Base-by-base conservation (phyloP, 2,888 invertebrate species). In the Cancer borealis region DNA sequence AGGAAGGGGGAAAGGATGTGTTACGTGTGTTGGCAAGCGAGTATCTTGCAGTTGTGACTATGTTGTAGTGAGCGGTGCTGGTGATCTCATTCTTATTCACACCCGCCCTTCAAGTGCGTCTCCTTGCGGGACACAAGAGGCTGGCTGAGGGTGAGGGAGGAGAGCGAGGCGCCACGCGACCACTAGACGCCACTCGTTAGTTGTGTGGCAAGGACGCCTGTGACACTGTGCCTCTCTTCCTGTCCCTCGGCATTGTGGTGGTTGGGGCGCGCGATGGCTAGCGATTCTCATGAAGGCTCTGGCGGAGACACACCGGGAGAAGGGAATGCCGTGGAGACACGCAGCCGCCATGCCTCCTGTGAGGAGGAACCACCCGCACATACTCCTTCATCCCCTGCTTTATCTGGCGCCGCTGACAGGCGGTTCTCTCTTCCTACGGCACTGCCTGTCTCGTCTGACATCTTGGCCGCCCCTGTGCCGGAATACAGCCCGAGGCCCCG, bases 61-160 rank as follows among this genome's bases (percentile, higher is more conserved):
- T 73, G n/a, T 73, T 73, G 2, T 21, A 26, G 73, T n/a, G 26
- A n/a, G 6, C 26, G 60, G 4, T 21, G 60, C 60, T 60, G 60
- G 60, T 84, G 8, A 84, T 84, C 84, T 84, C 84, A 84, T 84
- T 84, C 84, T 14, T 84, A 10, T 39, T 84, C 84, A 84, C 84
- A 17, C 39, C 26, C 14, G 39, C 84, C 84, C 14, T 39, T n/a
- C 84, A 30, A 14, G 39, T 39, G 12, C 84, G 30, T 39, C 30
- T 84, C 84, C 39, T 39, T 3, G 73, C 73, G 26, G 73, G 73
- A n/a, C 73, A 73, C 26, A 6, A 17, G 26, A n/a, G 26, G 73
- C n/a, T 8, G 73, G 73, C 8, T 2, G 10, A 26, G 26, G 73
- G n/a, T 66, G 73, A 26, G 73, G 73, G 73, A 73, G 73, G 73